A percentile compares a stretch with the other conserved stretches of the same genome.
These are phyloP conservation scores for Rattus rattus DNA, from an alignment of 2,113 vertebrate species.

Conservation along the genomic window DNA sequence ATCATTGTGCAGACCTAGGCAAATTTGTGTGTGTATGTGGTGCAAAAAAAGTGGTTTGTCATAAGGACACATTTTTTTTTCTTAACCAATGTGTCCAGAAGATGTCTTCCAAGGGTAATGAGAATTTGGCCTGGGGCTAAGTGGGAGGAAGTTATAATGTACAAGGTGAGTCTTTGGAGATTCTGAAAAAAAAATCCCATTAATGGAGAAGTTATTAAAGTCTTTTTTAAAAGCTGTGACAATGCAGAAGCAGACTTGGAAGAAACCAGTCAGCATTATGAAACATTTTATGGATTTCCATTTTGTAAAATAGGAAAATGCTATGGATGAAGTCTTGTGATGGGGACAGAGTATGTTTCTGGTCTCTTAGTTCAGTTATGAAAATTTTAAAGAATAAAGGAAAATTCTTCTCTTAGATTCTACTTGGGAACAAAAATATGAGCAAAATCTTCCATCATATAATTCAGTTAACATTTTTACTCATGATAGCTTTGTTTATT, in stretches of 20 bases:
- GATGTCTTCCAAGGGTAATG: conserved; percentile 78
- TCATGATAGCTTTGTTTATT: conserved; percentile 53
- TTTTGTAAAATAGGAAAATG: conserved; percentile 82
- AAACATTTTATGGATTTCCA: conserved; percentile 86
- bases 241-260: conserved; percentile 56
- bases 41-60: conserved; percentile 44
- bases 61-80: conserved; percentile 62
- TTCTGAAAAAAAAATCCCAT: conserved; percentile 80
- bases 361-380: not conserved
- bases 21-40: fast-evolving
- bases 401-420: conserved; percentile 47
- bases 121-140: conserved; percentile 72
- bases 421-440: conserved; percentile 62
- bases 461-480: conserved; percentile 39
- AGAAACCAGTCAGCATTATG: conserved; percentile 84
- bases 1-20: not conserved
- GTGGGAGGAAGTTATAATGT: conserved; percentile 72
- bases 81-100: conserved; percentile 73
- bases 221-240: conserved; percentile 75
- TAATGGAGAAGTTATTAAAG: conserved; percentile 82
- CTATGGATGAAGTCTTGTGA: conserved; percentile 62
- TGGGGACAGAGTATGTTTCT: conserved; percentile 51
- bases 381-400: conserved; percentile 62
- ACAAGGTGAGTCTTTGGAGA: conserved; percentile 79
- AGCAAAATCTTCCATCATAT: conserved; percentile 43